Conservation (phyloP, 2,113 vertebrate species). For the Odobenus rosmarus region DNA sequence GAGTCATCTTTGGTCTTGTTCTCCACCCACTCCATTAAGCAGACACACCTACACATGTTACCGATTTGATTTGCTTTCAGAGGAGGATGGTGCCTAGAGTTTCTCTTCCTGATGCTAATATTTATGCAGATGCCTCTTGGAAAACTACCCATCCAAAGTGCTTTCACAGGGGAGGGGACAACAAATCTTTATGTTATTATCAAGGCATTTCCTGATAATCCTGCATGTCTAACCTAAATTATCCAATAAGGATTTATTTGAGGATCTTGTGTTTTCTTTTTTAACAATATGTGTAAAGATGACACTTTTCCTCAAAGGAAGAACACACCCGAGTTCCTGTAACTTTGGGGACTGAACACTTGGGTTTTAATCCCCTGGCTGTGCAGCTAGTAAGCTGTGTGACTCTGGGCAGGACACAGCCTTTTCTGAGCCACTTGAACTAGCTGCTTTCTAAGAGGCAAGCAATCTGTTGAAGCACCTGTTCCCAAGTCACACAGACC, state of each 20-base stretch:
- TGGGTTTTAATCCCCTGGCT: not conserved
- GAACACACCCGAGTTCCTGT: not conserved
- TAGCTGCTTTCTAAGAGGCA: not conserved
- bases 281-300: not conserved
- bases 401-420: not conserved
- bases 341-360: not conserved
- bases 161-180: not conserved
- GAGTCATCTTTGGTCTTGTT: not conserved
- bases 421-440: not conserved
- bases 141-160: not conserved
- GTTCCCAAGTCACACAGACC: not conserved
- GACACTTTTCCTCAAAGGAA: not conserved
- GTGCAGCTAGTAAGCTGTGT: not conserved
- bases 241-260: not conserved
- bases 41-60: slow-evolving; percentile 7
- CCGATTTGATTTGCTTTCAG: not conserved
- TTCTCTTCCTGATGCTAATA: not conserved
- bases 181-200: not conserved
- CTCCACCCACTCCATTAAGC: not conserved
- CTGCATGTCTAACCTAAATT: not conserved
- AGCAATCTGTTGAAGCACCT: rapidly evolving
- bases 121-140: not conserved
- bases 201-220: slow-evolving; percentile 27
- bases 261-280: not conserved
- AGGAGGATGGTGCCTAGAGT: not conserved